Percentiles rank a stretch among this genome's conserved stretches.
Evolutionary conservation across 2,113 vertebrate genomes (phyloP).

Genomic region (Parus major): DNA sequence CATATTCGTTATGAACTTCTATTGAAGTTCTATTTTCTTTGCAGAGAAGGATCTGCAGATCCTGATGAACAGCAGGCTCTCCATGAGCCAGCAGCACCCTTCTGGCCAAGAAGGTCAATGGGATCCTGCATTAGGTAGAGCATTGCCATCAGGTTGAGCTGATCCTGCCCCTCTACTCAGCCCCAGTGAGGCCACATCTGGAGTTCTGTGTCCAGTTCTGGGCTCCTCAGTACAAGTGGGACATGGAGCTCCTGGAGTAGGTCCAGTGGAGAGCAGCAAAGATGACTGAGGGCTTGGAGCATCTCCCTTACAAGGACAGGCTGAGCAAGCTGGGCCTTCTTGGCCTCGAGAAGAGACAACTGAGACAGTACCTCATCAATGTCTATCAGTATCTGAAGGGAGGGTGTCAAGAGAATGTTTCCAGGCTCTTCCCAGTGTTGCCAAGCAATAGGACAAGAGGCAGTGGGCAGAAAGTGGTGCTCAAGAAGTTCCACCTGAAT

Average conservation of each 20-base stretch:
- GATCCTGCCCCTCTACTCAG: neutral
- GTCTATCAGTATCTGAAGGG: neutral
- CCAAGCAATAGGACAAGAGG: neutral
- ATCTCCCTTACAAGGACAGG: neutral
- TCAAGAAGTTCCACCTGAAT: neutral
- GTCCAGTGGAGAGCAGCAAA: too few relatives aligned
- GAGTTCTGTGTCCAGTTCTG: neutral
- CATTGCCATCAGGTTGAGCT: fast-evolving
- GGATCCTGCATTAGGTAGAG: fast-evolving
- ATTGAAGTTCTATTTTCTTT: neutral
- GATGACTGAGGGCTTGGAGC: neutral
- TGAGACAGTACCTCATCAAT: neutral
- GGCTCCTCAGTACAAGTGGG: neutral
- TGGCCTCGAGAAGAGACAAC: fast-evolving
- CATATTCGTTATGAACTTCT: neutral
- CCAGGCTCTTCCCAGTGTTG: neutral
- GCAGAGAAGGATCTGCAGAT: neutral
- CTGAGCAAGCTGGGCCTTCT: neutral
- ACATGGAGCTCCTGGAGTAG: neutral
- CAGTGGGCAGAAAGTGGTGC: neutral
- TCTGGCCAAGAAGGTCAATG: neutral
- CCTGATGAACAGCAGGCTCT: neutral
- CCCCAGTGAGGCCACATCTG: neutral
- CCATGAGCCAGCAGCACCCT: neutral
- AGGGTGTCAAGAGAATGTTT: neutral